These are phyloP conservation scores for Prorops nasuta DNA, from an alignment of 1,140 invertebrate genomes.

Conservation along the genomic window DNA sequence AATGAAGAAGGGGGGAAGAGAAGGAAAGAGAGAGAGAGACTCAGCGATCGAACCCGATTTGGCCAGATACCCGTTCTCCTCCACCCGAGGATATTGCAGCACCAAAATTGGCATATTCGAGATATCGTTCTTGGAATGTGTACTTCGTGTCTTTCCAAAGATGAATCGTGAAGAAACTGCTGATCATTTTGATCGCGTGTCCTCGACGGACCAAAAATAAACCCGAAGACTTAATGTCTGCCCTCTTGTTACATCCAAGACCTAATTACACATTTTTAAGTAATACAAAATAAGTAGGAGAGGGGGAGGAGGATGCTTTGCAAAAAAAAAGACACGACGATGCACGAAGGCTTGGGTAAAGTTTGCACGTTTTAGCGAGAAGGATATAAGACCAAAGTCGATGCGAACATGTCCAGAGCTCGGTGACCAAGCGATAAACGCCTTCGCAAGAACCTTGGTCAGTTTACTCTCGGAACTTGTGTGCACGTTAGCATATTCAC, in stretches of 20 bases:
- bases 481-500: no score
- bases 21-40: not conserved
- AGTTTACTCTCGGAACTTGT: no score
- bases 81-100: no score
- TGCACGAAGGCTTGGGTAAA: no score
- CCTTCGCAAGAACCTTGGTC: slow-evolving; percentile 20
- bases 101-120: slow-evolving; percentile 23
- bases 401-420: slow-evolving; percentile 8
- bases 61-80: not conserved
- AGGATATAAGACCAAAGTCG: no score
- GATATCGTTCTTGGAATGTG: slow-evolving; percentile 20
- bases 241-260: no score
- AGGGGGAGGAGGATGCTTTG: no score
- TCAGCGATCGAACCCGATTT: not conserved
- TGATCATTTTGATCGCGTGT: not conserved
- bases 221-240: not conserved
- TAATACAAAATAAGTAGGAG: no score
- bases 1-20: not conserved
- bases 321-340: no score
- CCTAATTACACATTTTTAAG: no score
- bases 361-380: no score
- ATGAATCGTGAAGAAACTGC: not conserved
- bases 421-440: slow-evolving; percentile 18
- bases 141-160: slow-evolving; percentile 4
- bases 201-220: not conserved